Conservation (phyloP, 2,797 vertebrate species). For the Nannoperca australis region DNA sequence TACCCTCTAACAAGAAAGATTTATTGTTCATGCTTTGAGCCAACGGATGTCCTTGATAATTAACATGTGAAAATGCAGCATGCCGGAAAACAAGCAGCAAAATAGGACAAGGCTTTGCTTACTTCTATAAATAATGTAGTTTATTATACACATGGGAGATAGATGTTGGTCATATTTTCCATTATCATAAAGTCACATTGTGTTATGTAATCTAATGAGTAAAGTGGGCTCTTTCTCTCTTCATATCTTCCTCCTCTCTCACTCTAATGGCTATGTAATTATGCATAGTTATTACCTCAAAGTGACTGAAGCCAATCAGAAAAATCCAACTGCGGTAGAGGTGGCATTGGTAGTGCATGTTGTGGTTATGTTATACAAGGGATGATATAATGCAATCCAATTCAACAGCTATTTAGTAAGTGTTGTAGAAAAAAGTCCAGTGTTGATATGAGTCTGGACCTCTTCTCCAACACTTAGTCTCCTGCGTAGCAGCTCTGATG, state of each 20-base stretch:
- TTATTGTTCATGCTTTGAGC: slow-evolving; percentile 36
- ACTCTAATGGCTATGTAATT: slow-evolving; percentile 60
- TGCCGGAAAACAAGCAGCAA: slow-evolving; percentile 42
- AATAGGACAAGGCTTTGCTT: slow-evolving; percentile 66
- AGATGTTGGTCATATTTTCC: slow-evolving; percentile 47
- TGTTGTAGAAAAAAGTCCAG: too few relatives aligned
- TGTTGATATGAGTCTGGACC: too few relatives aligned
- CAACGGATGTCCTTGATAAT: slow-evolving; percentile 52
- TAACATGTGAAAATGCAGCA: slow-evolving; percentile 50
- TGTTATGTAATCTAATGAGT: slow-evolving; percentile 66
- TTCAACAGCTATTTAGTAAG: not conserved
- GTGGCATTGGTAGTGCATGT: not conserved
- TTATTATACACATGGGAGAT: slow-evolving; percentile 53
- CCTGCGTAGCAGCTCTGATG: too few relatives aligned
- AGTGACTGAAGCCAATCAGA: slow-evolving; percentile 42
- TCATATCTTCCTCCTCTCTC: slow-evolving; percentile 19
- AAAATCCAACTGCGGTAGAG: slow-evolving; percentile 17
- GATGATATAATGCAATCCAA: not conserved
- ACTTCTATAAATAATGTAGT: slow-evolving; percentile 62
- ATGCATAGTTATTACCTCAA: slow-evolving; percentile 53
- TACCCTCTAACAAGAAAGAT: slow-evolving; percentile 27
- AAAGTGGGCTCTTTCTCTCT: slow-evolving; percentile 49
- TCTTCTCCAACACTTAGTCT: too few relatives aligned
- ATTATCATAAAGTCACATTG: slow-evolving; percentile 53
- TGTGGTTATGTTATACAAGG: not conserved